phyloP scores from a whole-genome alignment of 2,113 vertebrate species.

The Oreochromis aureus region DNA sequence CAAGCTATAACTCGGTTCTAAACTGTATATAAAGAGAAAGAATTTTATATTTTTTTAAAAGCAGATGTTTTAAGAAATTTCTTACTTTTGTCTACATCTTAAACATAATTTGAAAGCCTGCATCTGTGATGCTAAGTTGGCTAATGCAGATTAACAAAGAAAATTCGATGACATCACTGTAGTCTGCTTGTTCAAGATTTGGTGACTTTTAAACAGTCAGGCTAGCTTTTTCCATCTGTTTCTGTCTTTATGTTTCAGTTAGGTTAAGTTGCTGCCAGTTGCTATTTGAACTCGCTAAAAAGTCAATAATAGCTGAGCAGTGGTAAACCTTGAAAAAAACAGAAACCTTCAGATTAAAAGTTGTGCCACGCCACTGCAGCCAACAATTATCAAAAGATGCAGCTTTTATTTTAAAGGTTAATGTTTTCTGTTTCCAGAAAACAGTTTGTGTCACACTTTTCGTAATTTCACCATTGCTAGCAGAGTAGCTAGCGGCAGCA shows the following conservation, averaged over 20 bases:
- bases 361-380: accelerated
- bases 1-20: not conserved
- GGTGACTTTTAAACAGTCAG: not conserved
- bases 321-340: not conserved
- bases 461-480: not conserved
- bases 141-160: not conserved
- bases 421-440: not conserved
- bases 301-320: not conserved
- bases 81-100: not conserved
- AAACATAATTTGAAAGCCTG: not conserved
- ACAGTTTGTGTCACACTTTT: not conserved
- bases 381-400: not conserved
- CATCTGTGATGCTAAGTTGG: not conserved
- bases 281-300: not conserved
- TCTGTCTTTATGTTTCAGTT: not conserved
- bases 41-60: not conserved
- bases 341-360: not conserved
- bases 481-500: not conserved
- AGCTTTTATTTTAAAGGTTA: not conserved
- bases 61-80: accelerated
- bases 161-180: not conserved
- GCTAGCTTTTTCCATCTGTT: not conserved
- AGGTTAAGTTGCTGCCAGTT: not conserved
- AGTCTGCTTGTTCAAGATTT: not conserved
- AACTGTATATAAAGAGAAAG: accelerated